Evolutionary conservation across 53 echinoderm and acorn worm genomes (phyloP).

Genomic region (Echinometra lucunter): DNA sequence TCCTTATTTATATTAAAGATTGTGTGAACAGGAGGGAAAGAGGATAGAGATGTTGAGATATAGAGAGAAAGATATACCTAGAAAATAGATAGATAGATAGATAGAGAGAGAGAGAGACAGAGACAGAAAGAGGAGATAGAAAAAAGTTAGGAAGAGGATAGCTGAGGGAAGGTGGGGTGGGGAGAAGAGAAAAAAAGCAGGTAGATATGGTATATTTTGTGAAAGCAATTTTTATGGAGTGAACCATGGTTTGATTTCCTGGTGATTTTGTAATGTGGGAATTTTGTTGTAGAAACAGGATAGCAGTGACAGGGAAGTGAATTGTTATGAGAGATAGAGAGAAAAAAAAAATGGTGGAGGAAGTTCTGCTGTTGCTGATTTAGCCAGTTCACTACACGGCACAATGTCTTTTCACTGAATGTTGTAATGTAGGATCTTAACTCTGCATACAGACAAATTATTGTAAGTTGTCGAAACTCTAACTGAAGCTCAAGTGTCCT

Average conservation of each 20-base stretch:
- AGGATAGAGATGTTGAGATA: no score
- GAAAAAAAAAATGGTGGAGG: not conserved
- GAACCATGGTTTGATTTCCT: slow-evolving; percentile 15
- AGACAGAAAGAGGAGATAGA: not conserved
- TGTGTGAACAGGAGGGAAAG: no score
- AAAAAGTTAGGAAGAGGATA: not conserved
- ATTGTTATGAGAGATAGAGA: slow-evolving; percentile 27
- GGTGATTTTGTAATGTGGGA: slow-evolving; percentile 48
- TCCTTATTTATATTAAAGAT: no score
- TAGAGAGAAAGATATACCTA: no score
- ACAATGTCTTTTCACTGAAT: not conserved
- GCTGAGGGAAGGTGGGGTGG: not conserved
- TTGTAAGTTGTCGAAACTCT: slow-evolving; percentile 35
- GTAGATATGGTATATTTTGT: not conserved
- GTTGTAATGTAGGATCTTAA: not conserved
- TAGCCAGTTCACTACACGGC: not conserved
- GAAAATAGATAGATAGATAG: no score
- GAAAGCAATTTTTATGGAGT: not conserved
- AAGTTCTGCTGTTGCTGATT: slow-evolving; percentile 17
- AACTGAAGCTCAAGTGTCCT: not conserved
- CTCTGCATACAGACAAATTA: not conserved
- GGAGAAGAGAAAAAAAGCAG: not conserved
- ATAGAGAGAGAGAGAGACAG: not conserved
- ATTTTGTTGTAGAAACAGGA: slow-evolving; percentile 49
- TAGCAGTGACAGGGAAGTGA: slow-evolving; percentile 42